Evolutionary conservation across 2,797 vertebrate genomes (phyloP), one percentile per base, ranked within the genome.

Genomic region (Nannoperca obscura): DNA sequence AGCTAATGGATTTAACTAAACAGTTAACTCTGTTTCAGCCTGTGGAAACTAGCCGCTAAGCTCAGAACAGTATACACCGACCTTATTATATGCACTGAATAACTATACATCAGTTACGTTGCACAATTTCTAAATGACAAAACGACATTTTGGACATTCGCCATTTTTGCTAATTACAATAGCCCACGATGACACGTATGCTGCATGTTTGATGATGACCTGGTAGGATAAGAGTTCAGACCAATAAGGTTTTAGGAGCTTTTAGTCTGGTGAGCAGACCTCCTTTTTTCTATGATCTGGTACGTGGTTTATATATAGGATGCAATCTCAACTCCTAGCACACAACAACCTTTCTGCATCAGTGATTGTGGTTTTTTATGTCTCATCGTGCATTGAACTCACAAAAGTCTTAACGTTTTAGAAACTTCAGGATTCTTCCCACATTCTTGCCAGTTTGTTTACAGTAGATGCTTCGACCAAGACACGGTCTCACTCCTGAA

Each of bases 1-100:
- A 58, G 71, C 87, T 74, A 80, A 46, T 30, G 3, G 44, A 74
- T 47, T 74, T 63, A 61, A 75, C 46, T 20, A 67, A 85, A 81
- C 8, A 57, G 49, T 49, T 78, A 17, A 67, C 47, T 81, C 52
- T 65, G n/a, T 71, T 65, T 79, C 20, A 78, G 67, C 30, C 32
- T 68, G 24, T 61, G 47, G 65, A 71, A 73, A 76, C 20, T 15
- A 20, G 47, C 47, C 0, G 5, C 46, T 50, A 20, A 20, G 63
- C 19, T 22, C 15, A 34, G 42, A 59, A 47, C 44, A 60, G 20
- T 17, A 5, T 19, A 60, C 15, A 44, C 7, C 58, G 62, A 79
- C 59, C 65, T 81, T 15, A 78, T 71, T 81, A 54, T 7, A 74
- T 58, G n/a, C 49, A 46, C 6, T 27, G 24, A 27, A 27, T 27